A percentile compares a stretch with the other conserved stretches of the same genome.
These are phyloP conservation scores for Perodicticus potto DNA, from an alignment of 2,797 vertebrate genomes.

Conservation along the genomic window DNA sequence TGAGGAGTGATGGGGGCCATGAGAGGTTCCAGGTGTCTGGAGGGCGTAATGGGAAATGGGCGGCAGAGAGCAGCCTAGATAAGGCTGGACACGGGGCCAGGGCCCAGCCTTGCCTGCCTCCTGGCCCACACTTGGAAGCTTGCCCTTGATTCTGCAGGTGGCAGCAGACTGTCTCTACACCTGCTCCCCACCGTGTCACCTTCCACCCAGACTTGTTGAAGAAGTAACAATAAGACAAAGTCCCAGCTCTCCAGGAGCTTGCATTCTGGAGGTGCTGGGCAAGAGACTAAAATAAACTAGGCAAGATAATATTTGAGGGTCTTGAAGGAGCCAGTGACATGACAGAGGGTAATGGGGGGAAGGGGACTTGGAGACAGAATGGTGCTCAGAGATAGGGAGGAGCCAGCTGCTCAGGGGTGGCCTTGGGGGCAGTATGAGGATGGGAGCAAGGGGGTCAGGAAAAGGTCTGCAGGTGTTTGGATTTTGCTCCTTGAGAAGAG, in stretches of 20 bases:
- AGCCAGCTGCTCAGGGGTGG: background rate
- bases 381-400: background rate
- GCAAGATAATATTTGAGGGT: accelerated
- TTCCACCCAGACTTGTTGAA: background rate
- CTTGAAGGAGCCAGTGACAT: background rate
- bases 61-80: background rate
- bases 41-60: background rate
- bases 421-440: background rate
- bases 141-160: background rate
- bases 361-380: background rate
- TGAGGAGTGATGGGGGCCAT: accelerated
- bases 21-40: background rate
- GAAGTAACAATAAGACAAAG: background rate
- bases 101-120: background rate
- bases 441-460: too few relatives aligned
- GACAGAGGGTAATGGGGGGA: background rate
- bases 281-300: background rate
- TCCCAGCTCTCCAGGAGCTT: background rate
- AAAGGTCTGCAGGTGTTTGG: background rate
- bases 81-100: background rate
- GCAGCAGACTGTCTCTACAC: background rate
- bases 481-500: background rate
- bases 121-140: background rate
- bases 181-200: background rate
- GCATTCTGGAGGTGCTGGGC: background rate